These are phyloP conservation scores for Calliphora vicina DNA, from an alignment of 1,140 invertebrate species.

Conservation along the genomic window DNA sequence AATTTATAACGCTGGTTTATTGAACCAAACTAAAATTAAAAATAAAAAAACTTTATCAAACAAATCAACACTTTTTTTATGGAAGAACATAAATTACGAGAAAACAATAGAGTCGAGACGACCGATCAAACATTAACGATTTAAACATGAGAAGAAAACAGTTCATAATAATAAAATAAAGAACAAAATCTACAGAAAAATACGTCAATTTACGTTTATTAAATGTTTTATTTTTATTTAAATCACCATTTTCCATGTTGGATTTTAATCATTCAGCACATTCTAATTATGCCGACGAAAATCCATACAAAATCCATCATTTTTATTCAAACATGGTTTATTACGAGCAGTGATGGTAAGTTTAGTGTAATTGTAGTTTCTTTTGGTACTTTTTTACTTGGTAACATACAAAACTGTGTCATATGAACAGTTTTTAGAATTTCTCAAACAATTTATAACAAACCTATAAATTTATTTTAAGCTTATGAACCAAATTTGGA, in stretches of 20 bases:
- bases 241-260: neutral
- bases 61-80: neutral
- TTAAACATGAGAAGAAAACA: neutral
- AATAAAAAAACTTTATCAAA: conserved; percentile 12
- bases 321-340: neutral
- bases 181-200: neutral
- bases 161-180: neutral
- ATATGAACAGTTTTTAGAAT: too few relatives aligned
- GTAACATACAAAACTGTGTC: too few relatives aligned
- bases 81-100: neutral
- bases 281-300: too few relatives aligned
- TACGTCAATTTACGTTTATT: neutral
- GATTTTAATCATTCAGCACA: neutral
- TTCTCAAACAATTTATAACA: too few relatives aligned
- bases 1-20: neutral
- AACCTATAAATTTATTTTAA: too few relatives aligned
- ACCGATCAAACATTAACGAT: neutral
- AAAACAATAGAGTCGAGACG: neutral
- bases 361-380: too few relatives aligned
- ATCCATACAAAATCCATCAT: neutral
- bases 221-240: neutral
- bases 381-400: too few relatives aligned
- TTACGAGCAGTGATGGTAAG: neutral
- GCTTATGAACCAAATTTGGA: too few relatives aligned
- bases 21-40: neutral